phyloP scores from a whole-genome alignment of 2,888 invertebrate species.

The Acleris emargana region DNA sequence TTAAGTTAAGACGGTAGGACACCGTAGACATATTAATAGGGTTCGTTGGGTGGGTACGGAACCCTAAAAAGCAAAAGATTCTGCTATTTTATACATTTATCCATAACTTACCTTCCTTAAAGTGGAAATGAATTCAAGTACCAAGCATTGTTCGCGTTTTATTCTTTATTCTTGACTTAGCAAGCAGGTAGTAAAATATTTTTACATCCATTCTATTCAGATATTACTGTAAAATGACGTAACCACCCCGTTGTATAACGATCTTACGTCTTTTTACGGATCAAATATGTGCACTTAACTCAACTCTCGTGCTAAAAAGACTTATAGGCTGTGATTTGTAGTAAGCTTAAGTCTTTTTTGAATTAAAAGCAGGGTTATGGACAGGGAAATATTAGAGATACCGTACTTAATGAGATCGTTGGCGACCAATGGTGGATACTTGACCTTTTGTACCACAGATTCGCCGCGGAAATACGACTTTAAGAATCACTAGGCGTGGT shows the following conservation, averaged over 20 bases:
- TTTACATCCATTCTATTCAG: slow-evolving; percentile 3
- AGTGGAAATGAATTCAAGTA: too few species aligned
- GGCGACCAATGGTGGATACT: slow-evolving; percentile 41
- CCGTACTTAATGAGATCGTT: slow-evolving; percentile 21
- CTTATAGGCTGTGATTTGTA: background rate
- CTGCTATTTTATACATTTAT: too few species aligned
- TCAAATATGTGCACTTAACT: too few species aligned
- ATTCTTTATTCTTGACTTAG: slow-evolving; percentile 15
- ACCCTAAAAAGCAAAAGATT: too few species aligned
- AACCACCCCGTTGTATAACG: background rate
- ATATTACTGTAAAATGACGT: background rate
- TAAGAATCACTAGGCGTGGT: background rate
- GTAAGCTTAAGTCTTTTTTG: background rate
- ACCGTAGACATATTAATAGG: too few species aligned
- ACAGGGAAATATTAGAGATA: slow-evolving; percentile 7
- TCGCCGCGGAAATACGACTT: background rate
- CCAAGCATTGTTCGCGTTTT: slow-evolving; percentile 8
- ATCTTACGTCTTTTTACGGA: too few species aligned
- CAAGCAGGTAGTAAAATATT: slow-evolving; percentile 13
- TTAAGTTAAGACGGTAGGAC: too few species aligned
- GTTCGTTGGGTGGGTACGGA: too few species aligned
- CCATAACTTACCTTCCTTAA: too few species aligned
- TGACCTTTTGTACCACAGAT: slow-evolving; percentile 46
- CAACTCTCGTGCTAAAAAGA: background rate
- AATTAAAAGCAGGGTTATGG: background rate